A percentile compares a stretch with the other conserved stretches of the same genome.
phyloP scores from a whole-genome alignment of 92 coral and sea anemone genomes.

The Diadumene lineata region DNA sequence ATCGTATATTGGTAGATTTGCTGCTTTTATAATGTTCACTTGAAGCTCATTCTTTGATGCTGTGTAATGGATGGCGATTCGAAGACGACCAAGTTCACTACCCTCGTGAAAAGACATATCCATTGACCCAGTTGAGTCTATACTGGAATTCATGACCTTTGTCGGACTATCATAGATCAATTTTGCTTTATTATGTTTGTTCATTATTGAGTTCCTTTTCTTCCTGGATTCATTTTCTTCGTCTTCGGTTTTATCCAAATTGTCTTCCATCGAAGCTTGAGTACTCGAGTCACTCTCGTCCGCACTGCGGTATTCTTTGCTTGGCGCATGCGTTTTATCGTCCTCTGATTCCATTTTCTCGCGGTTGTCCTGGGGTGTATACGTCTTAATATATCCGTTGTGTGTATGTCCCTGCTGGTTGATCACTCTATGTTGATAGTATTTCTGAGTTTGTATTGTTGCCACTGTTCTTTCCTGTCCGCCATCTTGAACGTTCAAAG shows the following conservation, averaged over 20 bases:
- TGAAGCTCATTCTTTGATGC: slow-evolving; percentile 82
- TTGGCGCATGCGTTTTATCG: slow-evolving; percentile 46
- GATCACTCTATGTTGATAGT: slow-evolving; percentile 66
- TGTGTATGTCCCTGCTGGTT: slow-evolving; percentile 56
- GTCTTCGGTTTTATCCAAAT: slow-evolving; percentile 59
- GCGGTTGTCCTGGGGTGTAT: slow-evolving; percentile 15
- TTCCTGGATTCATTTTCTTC: slow-evolving; percentile 39
- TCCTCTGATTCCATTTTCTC: slow-evolving; percentile 58
- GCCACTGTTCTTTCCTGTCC: slow-evolving; percentile 34
- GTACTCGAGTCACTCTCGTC: slow-evolving; percentile 67
- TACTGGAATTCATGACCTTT: slow-evolving; percentile 17
- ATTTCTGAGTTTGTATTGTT: slow-evolving; percentile 33
- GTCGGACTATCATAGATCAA: slow-evolving; percentile 27
- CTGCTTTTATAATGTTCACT: slow-evolving; percentile 82
- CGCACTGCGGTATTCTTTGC: slow-evolving; percentile 51
- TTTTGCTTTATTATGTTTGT: slow-evolving; percentile 17
- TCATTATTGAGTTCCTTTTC: background rate
- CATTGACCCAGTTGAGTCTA: slow-evolving; percentile 12
- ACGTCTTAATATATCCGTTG: slow-evolving; percentile 65
- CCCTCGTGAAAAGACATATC: slow-evolving; percentile 38
- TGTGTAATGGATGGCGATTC: slow-evolving; percentile 85
- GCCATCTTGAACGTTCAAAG: slow-evolving; percentile 77
- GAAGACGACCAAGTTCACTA: slow-evolving; percentile 77
- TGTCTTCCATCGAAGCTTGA: slow-evolving; percentile 69
- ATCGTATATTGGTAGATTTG: slow-evolving; percentile 62